Conservation (phyloP, 2,888 invertebrate species). For the Eupithecia tripunctaria region DNA sequence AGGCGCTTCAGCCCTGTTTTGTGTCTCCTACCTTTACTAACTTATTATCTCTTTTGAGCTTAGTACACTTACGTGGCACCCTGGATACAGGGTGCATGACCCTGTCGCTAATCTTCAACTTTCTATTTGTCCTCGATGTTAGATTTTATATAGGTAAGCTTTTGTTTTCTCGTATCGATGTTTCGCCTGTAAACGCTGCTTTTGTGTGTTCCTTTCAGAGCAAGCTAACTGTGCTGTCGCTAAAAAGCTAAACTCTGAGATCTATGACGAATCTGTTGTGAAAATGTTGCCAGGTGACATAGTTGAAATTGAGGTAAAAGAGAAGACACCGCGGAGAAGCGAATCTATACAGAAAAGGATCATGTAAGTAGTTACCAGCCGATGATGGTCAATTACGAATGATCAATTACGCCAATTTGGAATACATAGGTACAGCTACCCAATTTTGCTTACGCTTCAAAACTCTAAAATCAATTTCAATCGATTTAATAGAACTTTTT, state of each 20-base stretch:
- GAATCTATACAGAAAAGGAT: slow-evolving; percentile 75
- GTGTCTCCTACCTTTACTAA: not conserved
- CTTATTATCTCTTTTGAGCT: too few species aligned
- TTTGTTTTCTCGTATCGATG: too few species aligned
- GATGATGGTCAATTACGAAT: not conserved
- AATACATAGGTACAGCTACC: too few species aligned
- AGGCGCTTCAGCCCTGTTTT: too few species aligned
- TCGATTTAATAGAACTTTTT: too few species aligned
- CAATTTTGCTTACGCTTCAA: not conserved
- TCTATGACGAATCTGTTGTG: slow-evolving; percentile 66
- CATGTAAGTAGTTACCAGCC: slow-evolving; percentile 62
- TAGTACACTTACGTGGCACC: too few species aligned
- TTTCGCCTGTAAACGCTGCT: slow-evolving; percentile 19
- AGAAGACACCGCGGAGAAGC: slow-evolving; percentile 50
- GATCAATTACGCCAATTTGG: not conserved
- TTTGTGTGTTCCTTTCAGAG: slow-evolving; percentile 50
- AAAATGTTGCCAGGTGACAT: slow-evolving; percentile 75
- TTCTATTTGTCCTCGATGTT: too few species aligned
- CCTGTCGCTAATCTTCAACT: too few species aligned
- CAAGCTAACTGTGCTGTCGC: slow-evolving; percentile 55
- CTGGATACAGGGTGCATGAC: too few species aligned
- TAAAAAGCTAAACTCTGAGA: slow-evolving; percentile 57
- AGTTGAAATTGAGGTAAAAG: slow-evolving; percentile 56
- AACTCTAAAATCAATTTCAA: not conserved
- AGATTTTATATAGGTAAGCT: too few species aligned